Percentiles rank a stretch among this genome's conserved stretches.
Evolutionary conservation across 2,888 invertebrate species (phyloP).

Genomic region (Ommatoiulus sabulosus): DNA sequence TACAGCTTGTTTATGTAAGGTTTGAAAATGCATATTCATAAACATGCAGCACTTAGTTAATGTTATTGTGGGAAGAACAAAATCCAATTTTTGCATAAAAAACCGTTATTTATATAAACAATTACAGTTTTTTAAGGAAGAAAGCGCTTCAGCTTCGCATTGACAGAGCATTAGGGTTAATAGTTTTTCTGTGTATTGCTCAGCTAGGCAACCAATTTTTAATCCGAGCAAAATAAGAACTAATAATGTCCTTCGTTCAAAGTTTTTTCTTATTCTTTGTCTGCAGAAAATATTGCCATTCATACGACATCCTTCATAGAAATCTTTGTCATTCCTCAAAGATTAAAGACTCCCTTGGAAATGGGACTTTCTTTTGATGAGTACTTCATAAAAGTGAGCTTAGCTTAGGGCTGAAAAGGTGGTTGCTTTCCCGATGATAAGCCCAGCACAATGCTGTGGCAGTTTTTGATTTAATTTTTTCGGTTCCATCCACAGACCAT

Average conservation of each 20-base stretch:
- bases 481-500: neutral
- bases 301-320: neutral
- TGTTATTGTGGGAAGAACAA: too few relatives aligned
- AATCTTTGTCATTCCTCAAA: neutral
- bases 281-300: neutral
- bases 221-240: neutral
- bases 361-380: slow-evolving; percentile 7
- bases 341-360: neutral
- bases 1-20: too few relatives aligned
- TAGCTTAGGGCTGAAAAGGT: neutral
- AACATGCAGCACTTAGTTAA: too few relatives aligned
- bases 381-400: slow-evolving; percentile 23
- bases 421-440: slow-evolving; percentile 14
- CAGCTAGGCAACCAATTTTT: neutral
- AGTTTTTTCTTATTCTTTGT: slow-evolving; percentile 3
- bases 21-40: too few relatives aligned
- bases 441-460: neutral
- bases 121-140: too few relatives aligned
- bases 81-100: too few relatives aligned
- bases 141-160: neutral
- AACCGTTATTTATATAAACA: too few relatives aligned
- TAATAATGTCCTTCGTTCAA: neutral
- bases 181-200: neutral
- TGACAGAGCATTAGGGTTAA: neutral
- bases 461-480: neutral